Conservation (phyloP, 2,113 vertebrate genomes). For the Tauraco erythrolophus region DNA sequence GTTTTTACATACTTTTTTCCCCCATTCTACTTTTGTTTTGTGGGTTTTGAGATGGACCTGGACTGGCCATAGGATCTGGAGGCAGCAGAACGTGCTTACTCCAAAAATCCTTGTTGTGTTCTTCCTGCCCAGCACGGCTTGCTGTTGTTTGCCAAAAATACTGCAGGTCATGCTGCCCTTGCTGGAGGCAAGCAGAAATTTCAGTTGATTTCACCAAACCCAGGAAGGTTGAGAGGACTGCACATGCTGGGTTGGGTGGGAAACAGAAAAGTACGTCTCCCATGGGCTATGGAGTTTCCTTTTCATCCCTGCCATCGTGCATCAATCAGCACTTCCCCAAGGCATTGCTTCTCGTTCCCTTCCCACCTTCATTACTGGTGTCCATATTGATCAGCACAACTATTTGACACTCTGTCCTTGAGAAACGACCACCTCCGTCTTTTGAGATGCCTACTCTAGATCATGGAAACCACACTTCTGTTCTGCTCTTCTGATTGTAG, state of each 20-base stretch:
- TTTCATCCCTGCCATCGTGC: not conserved
- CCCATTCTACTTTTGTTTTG: not conserved
- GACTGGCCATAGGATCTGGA: rapidly evolving
- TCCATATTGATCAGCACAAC: not conserved
- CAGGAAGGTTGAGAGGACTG: not conserved
- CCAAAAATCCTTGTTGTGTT: not conserved
- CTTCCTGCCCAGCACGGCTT: not conserved
- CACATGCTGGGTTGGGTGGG: not conserved
- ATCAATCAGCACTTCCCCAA: not conserved
- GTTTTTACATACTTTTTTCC: not conserved
- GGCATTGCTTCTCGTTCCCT: not conserved
- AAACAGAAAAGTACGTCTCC: not conserved
- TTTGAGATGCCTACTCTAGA: not conserved
- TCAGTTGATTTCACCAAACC: not conserved
- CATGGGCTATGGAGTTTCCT: not conserved
- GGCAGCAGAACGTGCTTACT: not conserved
- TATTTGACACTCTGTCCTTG: not conserved
- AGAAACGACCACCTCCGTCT: not conserved
- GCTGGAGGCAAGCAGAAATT: not conserved
- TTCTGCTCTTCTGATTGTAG: not conserved
- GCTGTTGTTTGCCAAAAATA: not conserved
- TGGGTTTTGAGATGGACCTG: not conserved
- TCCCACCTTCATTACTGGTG: not conserved
- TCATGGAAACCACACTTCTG: not conserved
- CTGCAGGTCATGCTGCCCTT: not conserved